phyloP scores from a whole-genome alignment of 2,797 vertebrate genomes.

The Avahi laniger region DNA sequence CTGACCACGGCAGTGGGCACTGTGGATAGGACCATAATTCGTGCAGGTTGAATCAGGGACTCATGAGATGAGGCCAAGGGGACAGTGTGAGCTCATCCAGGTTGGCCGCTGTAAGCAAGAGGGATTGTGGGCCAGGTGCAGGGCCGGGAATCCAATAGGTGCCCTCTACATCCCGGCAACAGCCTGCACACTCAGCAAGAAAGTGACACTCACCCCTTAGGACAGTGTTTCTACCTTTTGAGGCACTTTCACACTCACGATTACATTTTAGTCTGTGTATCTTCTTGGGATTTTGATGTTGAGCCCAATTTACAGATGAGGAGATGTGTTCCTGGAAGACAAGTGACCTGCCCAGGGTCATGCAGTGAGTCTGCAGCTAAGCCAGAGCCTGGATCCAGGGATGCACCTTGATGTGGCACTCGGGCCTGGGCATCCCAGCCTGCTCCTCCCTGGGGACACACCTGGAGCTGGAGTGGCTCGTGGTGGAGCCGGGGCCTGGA shows the following conservation, averaged over 20 bases:
- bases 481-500: not conserved
- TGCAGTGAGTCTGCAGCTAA: not conserved
- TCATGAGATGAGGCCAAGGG: not conserved
- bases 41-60: not conserved
- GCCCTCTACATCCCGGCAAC: accelerated
- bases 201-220: not conserved
- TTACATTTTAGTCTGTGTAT: not conserved
- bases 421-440: accelerated
- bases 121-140: accelerated
- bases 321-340: not conserved
- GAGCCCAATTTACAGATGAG: not conserved
- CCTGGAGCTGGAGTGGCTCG: not conserved
- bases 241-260: not conserved
- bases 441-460: not conserved
- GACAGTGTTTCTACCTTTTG: not conserved
- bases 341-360: not conserved
- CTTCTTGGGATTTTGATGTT: not conserved
- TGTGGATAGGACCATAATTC: not conserved
- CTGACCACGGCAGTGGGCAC: not conserved
- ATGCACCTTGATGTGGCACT: not conserved
- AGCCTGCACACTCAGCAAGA: accelerated
- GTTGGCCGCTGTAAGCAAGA: not conserved
- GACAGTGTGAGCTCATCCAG: not conserved
- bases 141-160: no score
- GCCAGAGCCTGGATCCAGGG: not conserved